Evolutionary conservation across 2,113 vertebrate genomes (phyloP).

Genomic region (Coregonus clupeaformis): DNA sequence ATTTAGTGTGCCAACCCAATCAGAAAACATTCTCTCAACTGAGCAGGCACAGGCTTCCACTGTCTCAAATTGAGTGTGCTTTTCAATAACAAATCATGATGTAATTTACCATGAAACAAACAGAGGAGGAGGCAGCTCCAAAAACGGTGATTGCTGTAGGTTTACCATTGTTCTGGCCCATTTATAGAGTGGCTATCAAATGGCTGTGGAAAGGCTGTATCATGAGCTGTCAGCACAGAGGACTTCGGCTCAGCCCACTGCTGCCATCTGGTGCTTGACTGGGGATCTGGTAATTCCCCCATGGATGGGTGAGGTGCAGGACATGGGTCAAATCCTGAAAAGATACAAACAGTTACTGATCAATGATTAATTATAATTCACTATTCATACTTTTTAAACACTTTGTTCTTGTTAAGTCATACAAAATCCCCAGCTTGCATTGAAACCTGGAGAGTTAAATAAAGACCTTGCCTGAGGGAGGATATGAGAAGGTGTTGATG

Average conservation of each 20-base stretch:
- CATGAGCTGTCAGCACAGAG: not conserved
- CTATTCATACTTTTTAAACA: no score
- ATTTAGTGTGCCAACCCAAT: not conserved
- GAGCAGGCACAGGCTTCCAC: no score
- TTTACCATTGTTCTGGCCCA: not conserved
- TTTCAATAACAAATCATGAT: not conserved
- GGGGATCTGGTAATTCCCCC: not conserved
- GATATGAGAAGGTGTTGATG: not conserved
- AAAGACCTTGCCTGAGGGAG: not conserved
- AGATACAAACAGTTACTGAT: not conserved
- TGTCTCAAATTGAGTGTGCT: not conserved
- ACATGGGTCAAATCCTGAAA: not conserved
- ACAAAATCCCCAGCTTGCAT: not conserved
- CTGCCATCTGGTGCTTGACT: not conserved
- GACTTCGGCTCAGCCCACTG: not conserved
- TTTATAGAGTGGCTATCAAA: not conserved
- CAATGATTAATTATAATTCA: no score
- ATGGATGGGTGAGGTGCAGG: not conserved
- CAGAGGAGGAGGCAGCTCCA: not conserved
- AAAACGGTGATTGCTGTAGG: not conserved
- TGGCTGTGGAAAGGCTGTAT: not conserved
- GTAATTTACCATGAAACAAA: not conserved
- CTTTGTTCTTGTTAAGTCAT: not conserved
- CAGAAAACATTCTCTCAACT: not conserved
- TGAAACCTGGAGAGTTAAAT: not conserved